These are phyloP conservation scores for Meandrina meandrites DNA, from an alignment of 92 coral and sea anemone species.

Conservation along the genomic window DNA sequence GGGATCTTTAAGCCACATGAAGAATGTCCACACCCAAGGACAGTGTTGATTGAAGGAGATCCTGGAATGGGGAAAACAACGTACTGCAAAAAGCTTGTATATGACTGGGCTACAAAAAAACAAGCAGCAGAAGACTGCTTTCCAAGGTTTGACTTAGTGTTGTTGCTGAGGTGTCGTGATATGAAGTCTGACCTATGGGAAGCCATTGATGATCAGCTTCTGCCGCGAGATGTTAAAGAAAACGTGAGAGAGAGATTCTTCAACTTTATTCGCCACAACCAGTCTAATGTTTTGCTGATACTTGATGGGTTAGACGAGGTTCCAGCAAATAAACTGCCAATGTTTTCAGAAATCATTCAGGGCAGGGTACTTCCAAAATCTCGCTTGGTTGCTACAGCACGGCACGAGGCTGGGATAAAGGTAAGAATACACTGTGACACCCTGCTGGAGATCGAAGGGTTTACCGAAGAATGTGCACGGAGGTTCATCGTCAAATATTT, in stretches of 20 bases:
- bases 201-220: constrained; percentile 3
- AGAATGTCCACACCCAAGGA: background rate
- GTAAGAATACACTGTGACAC: constrained; percentile 32
- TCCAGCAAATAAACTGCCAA: background rate
- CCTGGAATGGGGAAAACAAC: background rate
- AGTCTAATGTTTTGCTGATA: constrained; percentile 17
- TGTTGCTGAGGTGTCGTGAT: constrained; percentile 32
- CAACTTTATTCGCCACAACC: constrained; percentile 8
- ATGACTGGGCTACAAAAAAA: constrained; percentile 2
- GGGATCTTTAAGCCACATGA: constrained; percentile 24
- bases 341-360: background rate
- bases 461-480: no score
- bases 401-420: constrained; percentile 4
- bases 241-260: constrained; percentile 1
- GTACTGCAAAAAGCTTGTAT: constrained; percentile 15
- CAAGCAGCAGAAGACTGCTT: constrained; percentile 1
- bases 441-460: constrained; percentile 29
- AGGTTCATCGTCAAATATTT: constrained; percentile 28
- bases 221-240: constrained; percentile 29
- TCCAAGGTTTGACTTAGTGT: constrained; percentile 2
- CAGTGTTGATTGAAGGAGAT: no score
- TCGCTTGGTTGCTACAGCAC: constrained; percentile 23
- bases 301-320: background rate
- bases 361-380: constrained; percentile 13
- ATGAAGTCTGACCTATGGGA: background rate